A percentile compares a stretch with the other conserved stretches of the same genome.
phyloP scores from a whole-genome alignment of 2,888 invertebrate species.

The Drosophila bunnanda region DNA sequence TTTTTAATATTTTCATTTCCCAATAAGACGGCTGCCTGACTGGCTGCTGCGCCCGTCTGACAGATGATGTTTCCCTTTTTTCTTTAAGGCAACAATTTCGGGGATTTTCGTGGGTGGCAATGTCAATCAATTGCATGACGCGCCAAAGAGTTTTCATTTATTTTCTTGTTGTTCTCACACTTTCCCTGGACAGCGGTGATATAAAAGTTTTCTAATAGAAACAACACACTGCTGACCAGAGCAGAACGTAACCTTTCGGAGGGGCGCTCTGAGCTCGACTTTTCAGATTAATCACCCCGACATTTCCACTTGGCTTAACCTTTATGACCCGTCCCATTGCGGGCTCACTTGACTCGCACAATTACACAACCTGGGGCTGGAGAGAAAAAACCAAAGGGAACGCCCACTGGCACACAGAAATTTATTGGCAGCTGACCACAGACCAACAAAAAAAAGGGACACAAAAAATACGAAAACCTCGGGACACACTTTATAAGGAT shows the following conservation, averaged over 20 bases:
- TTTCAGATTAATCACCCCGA: slow-evolving; percentile 55
- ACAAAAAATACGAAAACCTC: neutral
- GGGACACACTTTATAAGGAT: slow-evolving; percentile 57
- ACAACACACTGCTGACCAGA: slow-evolving; percentile 23
- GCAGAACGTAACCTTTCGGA: slow-evolving; percentile 21
- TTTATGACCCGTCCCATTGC: slow-evolving; percentile 33
- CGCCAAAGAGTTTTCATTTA: slow-evolving; percentile 41
- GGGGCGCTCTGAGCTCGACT: neutral
- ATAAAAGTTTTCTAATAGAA: slow-evolving; percentile 31
- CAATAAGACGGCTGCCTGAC: slow-evolving; percentile 39
- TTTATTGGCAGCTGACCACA: slow-evolving; percentile 69
- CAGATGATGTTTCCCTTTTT: slow-evolving; percentile 28
- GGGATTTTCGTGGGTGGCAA: slow-evolving; percentile 14
- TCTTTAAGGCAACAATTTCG: slow-evolving; percentile 31
- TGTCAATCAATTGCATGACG: slow-evolving; percentile 56
- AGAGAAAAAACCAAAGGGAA: slow-evolving; percentile 2
- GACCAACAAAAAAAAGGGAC: slow-evolving; percentile 21
- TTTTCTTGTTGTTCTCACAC: slow-evolving; percentile 22
- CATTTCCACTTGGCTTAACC: slow-evolving; percentile 60
- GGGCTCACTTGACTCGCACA: slow-evolving; percentile 29
- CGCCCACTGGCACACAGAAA: slow-evolving; percentile 53
- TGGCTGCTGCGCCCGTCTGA: slow-evolving; percentile 35
- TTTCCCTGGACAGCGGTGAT: slow-evolving; percentile 13
- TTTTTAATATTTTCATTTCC: slow-evolving; percentile 47
- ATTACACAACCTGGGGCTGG: slow-evolving; percentile 11